Percentiles rank a stretch among this genome's conserved stretches.
These are phyloP conservation scores for Platygyra sinensis DNA, from an alignment of 64 coral and sea anemone genomes.

Conservation along the genomic window DNA sequence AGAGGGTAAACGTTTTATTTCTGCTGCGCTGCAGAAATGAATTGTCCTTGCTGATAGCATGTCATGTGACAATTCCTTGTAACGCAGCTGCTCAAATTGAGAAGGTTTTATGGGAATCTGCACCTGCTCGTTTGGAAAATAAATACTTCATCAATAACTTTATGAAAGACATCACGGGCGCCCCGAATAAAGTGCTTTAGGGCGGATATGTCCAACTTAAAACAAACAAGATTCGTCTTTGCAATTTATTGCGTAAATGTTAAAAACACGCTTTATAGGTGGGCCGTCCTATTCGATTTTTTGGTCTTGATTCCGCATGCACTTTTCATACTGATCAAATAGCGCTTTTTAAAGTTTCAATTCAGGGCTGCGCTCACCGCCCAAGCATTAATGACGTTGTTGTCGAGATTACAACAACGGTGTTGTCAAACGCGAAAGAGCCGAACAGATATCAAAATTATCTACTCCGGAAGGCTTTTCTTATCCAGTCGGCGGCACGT, in stretches of 20 bases:
- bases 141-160: slow-evolving; percentile 99
- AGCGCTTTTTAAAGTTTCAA: slow-evolving; percentile 9
- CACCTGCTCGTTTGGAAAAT: slow-evolving; percentile 94
- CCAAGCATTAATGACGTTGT: slow-evolving; percentile 65
- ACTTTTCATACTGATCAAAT: slow-evolving; percentile 4
- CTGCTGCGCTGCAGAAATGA: slow-evolving; percentile 11
- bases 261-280: slow-evolving; percentile 56
- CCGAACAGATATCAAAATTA: slow-evolving; percentile 92
- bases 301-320: slow-evolving; percentile 23
- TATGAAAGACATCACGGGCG: slow-evolving; percentile 98
- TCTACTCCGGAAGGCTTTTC: slow-evolving; percentile 90
- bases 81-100: slow-evolving; percentile 75
- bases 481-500: slow-evolving; percentile 82
- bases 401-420: slow-evolving; percentile 78
- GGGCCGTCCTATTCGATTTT: slow-evolving; percentile 28
- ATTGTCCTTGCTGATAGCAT: slow-evolving; percentile 12
- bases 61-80: slow-evolving; percentile 65
- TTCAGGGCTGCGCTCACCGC: neutral
- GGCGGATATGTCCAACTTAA: slow-evolving; percentile 92
- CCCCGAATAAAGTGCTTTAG: slow-evolving; percentile 90
- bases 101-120: slow-evolving; percentile 86
- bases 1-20: slow-evolving; percentile 36
- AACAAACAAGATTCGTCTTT: slow-evolving; percentile 83
- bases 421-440: slow-evolving; percentile 79
- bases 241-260: slow-evolving; percentile 85